phyloP scores from a whole-genome alignment of 2,888 invertebrate genomes.

The Nowickia ferox region DNA sequence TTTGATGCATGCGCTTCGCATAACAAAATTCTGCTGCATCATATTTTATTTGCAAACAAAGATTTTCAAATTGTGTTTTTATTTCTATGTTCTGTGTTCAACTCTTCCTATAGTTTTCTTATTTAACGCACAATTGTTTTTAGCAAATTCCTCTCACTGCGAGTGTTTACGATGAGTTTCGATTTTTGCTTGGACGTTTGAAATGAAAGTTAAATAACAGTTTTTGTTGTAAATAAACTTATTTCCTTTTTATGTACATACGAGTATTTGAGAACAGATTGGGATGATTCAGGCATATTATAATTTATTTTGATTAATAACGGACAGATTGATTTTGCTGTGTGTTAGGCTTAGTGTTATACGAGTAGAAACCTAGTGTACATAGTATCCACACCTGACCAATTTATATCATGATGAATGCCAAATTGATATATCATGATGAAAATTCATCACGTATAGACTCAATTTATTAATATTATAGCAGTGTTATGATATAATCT shows the following conservation, averaged over 20 bases:
- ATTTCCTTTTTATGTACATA: background rate
- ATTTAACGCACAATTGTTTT: slow-evolving; percentile 16
- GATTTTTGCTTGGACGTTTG: slow-evolving; percentile 23
- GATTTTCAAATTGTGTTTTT: slow-evolving; percentile 30
- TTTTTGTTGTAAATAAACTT: slow-evolving; percentile 2
- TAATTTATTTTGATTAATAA: too few relatives aligned
- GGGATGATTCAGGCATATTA: too few relatives aligned
- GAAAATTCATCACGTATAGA: too few relatives aligned
- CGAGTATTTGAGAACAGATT: background rate
- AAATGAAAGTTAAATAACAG: slow-evolving; percentile 10
- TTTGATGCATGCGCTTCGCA: slow-evolving; percentile 18
- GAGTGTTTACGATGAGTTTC: background rate
- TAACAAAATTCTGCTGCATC: slow-evolving; percentile 48
- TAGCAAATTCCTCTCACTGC: slow-evolving; percentile 58
- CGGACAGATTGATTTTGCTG: too few relatives aligned
- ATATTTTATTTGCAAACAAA: slow-evolving; percentile 42
- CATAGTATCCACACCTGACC: too few relatives aligned
- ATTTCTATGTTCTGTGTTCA: slow-evolving; percentile 8
- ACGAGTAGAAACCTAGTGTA: too few relatives aligned
- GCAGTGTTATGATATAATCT: too few relatives aligned
- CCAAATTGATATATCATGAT: too few relatives aligned
- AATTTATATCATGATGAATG: too few relatives aligned
- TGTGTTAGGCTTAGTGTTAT: too few relatives aligned
- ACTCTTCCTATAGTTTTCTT: slow-evolving; percentile 35
- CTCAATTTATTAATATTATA: too few relatives aligned